Percentiles rank a stretch among this genome's conserved stretches.
phyloP scores from a whole-genome alignment of 2,113 vertebrate species.

The Murina feae region DNA sequence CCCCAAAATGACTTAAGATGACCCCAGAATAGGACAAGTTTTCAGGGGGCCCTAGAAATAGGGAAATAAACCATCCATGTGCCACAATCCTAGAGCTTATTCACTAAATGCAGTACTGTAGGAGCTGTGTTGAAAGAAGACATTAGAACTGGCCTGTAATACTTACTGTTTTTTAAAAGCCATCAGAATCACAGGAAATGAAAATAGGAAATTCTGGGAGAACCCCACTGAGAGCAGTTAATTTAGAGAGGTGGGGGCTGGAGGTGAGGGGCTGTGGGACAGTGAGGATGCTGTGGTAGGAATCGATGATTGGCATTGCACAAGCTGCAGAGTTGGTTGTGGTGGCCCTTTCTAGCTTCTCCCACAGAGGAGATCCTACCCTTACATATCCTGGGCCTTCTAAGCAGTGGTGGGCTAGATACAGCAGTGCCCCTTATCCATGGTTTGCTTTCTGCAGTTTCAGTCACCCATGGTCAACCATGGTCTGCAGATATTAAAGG shows the following conservation, averaged over 20 bases:
- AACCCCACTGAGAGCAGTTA: background rate
- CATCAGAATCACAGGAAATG: background rate
- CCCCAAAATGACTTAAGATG: background rate
- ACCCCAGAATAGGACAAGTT: background rate
- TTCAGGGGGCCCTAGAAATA: background rate
- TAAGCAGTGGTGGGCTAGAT: background rate
- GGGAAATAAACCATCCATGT: background rate
- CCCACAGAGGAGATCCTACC: background rate
- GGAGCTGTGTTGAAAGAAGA: background rate
- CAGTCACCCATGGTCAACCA: background rate
- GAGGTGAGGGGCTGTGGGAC: no score
- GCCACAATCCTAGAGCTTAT: background rate
- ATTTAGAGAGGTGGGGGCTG: background rate
- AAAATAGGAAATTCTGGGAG: background rate
- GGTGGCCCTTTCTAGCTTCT: background rate
- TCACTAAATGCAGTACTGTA: no score
- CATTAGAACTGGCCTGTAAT: background rate
- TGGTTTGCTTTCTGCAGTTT: background rate
- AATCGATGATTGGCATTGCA: background rate
- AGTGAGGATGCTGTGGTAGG: no score
- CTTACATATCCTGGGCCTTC: background rate
- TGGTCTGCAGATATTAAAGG: background rate
- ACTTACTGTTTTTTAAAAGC: background rate
- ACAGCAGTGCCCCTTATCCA: no score
- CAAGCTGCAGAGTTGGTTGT: background rate